phyloP scores from a whole-genome alignment of 2,888 invertebrate genomes.

The Drosophila macrospina region DNA sequence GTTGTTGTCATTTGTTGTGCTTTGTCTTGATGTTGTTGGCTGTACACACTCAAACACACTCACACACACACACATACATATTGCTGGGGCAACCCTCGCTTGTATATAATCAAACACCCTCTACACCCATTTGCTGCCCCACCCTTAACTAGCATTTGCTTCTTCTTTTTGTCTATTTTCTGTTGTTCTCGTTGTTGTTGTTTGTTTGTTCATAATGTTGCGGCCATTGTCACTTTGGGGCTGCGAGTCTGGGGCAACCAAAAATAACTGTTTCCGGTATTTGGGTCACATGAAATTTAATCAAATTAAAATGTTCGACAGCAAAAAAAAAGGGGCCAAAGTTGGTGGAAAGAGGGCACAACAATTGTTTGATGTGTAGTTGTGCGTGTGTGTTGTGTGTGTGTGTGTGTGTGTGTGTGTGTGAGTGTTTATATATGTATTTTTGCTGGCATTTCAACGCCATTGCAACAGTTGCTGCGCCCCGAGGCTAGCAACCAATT shows the following conservation, averaged over 20 bases:
- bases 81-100: slow-evolving; percentile 50
- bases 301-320: slow-evolving; percentile 82
- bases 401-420: slow-evolving; percentile 23
- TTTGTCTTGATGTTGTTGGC: slow-evolving; percentile 47
- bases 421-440: slow-evolving; percentile 4
- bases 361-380: slow-evolving; percentile 59
- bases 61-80: slow-evolving; percentile 21
- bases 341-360: slow-evolving; percentile 47
- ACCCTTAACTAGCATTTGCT: slow-evolving; percentile 41
- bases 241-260: slow-evolving; percentile 71
- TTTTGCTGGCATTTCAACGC: slow-evolving; percentile 40
- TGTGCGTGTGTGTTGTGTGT: slow-evolving; percentile 31
- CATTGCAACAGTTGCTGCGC: slow-evolving; percentile 62
- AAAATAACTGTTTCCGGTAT: slow-evolving; percentile 81
- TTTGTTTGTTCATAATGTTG: slow-evolving; percentile 58
- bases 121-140: slow-evolving; percentile 21
- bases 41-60: slow-evolving; percentile 34
- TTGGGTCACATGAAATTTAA: slow-evolving; percentile 83
- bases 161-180: slow-evolving; percentile 20
- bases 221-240: slow-evolving; percentile 78
- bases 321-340: slow-evolving; percentile 48
- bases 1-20: slow-evolving; percentile 46
- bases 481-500: slow-evolving; percentile 52
- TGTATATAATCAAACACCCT: slow-evolving; percentile 33
- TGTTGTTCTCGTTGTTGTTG: slow-evolving; percentile 6